Evolutionary conservation across 2,113 vertebrate species (phyloP), one percentile per base, ranked within the genome.

Genomic region (Nasalis larvatus): DNA sequence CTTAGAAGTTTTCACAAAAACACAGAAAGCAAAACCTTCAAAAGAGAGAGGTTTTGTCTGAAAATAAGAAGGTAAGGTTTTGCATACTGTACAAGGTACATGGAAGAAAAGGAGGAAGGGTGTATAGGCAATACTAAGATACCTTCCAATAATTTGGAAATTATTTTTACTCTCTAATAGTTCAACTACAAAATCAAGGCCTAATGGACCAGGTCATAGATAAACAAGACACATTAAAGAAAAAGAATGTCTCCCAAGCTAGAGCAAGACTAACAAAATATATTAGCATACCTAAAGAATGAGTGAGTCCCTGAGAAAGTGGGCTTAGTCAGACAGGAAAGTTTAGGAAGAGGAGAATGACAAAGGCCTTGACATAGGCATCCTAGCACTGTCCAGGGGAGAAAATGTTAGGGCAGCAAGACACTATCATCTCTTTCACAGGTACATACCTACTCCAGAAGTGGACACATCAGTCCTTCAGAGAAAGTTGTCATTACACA

Each of bases 151-250:
- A 77, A 74, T 25, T 35, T 95, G 54, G 35, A 86, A 40, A 37
- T 63, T 49, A 21, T 92, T 94, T 27, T 96, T 87, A 78, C 16
- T 16, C 13, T 89, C 40, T 92, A 63, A 94, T 52, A 95, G 63
- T 52, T 86, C 49, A 94, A 92, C 18, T 83, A 71, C 42, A 97
- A 93, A 81, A 85, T 89, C 37, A 92, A 89, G 76, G 5, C n/a
- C 83, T 95, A 80, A 60, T 54, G 32, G 63, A 47, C 32, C n/a
- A 71, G 4, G 11, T 63, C 37, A 78, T 45, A 60, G 17, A 16
- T 17, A 85, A 8, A 11, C 4, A 69, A 93, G 9, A 45, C 14
- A 81, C 37, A 21, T 68, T 86, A 88, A 94, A 95, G 37, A 82
- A 86, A 85, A 4, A 88, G 30, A 88, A 85, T 88, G 13, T 0